A percentile compares a stretch with the other conserved stretches of the same genome.
Conservation (phyloP, 2,113 vertebrate species). For the Albula glossodonta region DNA sequence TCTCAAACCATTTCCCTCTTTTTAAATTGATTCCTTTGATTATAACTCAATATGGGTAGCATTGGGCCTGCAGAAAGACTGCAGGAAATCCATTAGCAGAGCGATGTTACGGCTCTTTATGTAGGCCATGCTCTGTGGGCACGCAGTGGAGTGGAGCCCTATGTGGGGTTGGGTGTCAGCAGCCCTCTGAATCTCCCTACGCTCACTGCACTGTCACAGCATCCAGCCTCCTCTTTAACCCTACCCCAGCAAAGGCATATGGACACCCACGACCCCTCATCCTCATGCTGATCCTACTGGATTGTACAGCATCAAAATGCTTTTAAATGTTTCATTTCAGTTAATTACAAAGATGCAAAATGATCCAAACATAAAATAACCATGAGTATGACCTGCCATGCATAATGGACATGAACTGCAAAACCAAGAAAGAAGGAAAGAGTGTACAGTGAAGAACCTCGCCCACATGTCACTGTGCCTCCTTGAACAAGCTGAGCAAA, state of each 20-base stretch:
- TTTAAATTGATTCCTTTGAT: slow-evolving; percentile 12
- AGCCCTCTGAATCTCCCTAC: neutral
- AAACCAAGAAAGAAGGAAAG: neutral
- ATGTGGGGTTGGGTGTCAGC: neutral
- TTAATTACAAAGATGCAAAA: neutral
- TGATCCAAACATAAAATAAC: neutral
- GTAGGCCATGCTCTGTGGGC: slow-evolving; percentile 16
- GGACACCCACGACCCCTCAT: neutral
- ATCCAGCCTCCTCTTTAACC: neutral
- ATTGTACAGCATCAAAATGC: neutral
- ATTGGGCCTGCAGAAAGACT: slow-evolving; percentile 9
- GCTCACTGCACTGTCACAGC: neutral
- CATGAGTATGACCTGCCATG: neutral
- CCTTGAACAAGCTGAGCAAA: neutral
- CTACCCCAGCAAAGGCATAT: neutral
- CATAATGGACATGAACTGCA: neutral
- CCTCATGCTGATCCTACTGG: neutral
- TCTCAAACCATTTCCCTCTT: neutral
- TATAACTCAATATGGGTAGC: neutral
- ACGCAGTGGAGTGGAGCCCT: neutral
- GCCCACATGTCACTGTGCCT: neutral
- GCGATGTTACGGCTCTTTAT: slow-evolving; percentile 7
- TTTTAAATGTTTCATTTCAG: neutral
- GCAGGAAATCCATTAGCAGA: neutral
- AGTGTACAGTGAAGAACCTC: neutral